Evolutionary conservation across 1,140 invertebrate species (phyloP).

Genomic region (Campoletis sonorensis): DNA sequence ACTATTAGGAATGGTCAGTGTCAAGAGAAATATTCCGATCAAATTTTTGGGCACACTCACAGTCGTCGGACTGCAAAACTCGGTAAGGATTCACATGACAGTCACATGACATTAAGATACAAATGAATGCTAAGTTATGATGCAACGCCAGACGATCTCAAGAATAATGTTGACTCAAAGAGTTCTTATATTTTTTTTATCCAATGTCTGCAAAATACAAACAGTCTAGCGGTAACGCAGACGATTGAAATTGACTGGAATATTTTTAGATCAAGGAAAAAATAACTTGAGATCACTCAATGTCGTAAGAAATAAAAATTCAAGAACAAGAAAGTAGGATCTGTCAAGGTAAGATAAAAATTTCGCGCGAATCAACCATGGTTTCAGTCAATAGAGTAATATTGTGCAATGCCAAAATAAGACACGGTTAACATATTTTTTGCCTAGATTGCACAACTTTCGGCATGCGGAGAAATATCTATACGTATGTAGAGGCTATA

Average conservation of each 20-base stretch:
- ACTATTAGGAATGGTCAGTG: not conserved
- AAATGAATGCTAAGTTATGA: slow-evolving; percentile 11
- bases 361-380: not conserved
- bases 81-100: not conserved
- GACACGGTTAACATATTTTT: slow-evolving; percentile 2
- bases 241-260: slow-evolving; percentile 18
- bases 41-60: not conserved
- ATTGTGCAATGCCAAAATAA: slow-evolving; percentile 14
- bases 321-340: not conserved
- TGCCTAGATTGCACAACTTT: slow-evolving; percentile 27
- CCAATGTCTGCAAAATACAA: not conserved
- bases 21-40: not conserved
- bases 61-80: not conserved
- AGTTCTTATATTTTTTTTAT: not conserved
- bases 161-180: slow-evolving; percentile 10
- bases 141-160: not conserved
- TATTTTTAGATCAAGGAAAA: not conserved
- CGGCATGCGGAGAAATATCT: not conserved
- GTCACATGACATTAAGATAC: slow-evolving; percentile 8
- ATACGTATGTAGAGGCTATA: not conserved
- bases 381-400: not conserved
- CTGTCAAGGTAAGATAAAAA: not conserved
- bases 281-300: not conserved
- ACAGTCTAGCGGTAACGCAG: not conserved
- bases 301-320: not conserved